Evolutionary conservation across 2,113 vertebrate species (phyloP), one percentile per base, ranked within the genome.

Genomic region (Pterocles gutturalis): DNA sequence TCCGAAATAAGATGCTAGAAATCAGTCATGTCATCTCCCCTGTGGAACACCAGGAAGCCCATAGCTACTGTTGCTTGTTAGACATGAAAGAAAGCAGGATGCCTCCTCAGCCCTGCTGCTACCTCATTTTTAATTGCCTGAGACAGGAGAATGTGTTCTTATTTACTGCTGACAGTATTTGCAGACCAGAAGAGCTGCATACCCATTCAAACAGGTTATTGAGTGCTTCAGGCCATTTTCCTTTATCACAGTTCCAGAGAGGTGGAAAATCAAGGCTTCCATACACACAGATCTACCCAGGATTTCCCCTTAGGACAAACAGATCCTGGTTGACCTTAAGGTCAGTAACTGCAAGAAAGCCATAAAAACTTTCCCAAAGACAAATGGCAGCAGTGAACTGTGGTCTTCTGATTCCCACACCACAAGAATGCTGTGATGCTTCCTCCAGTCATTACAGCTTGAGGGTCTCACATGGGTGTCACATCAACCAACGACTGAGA

Each of bases 401-500:
- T 7, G 13, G 17, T 26, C 28, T 61, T 64, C 65, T 3, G 13
- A 18, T n/a, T 73, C 34, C 57, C 62, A 45, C 33, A 10, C 6
- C 26, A 20, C 29, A 33, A 28, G 53, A 49, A 49, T 11, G n/a
- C 10, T 43, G n/a, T 7, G 3, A 4, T 34, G 4, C 5, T 72
- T 61, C 62, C 75, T 71, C 21, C 51, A 43, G 28, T 5, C 36
- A 10, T 0, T 36, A 43, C 13, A 69, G 49, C 17, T 41, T 21
- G 43, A 79, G n/a, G 16, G n/a, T 20, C 76, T 60, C 48, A 33
- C 1, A 1, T 0, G 9, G 31, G 10, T 20, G 36, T 33, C 70
- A 41, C 8, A 7, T 28, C 51, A 33, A 3, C 8, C 5, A 7
- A 4, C 5, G 13, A 36, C 10, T 1, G 0, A 51, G 75, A 70